phyloP scores from a whole-genome alignment of 2,113 vertebrate genomes.

The Seriola dumerili region DNA sequence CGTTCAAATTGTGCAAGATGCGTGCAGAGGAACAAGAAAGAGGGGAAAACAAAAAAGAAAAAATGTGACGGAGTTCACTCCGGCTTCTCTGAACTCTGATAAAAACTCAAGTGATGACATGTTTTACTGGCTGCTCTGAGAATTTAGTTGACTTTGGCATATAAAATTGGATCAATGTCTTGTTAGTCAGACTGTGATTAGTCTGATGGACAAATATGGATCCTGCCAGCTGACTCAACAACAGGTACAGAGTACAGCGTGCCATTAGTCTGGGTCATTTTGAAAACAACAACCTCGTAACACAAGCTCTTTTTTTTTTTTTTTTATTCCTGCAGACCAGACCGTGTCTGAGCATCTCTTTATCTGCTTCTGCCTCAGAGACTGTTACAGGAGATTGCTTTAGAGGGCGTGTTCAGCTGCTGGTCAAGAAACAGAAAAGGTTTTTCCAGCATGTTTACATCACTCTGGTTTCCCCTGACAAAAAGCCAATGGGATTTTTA shows the following conservation, averaged over 20 bases:
- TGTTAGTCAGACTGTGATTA: neutral
- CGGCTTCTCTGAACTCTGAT: neutral
- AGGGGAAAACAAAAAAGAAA: neutral
- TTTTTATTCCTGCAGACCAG: neutral
- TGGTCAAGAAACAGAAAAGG: no score
- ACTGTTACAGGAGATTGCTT: no score
- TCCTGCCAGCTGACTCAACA: neutral
- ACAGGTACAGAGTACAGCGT: neutral
- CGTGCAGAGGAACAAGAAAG: neutral
- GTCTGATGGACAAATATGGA: neutral
- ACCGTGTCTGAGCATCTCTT: slow-evolving; percentile 2
- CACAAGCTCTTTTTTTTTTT: neutral
- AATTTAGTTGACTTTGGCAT: slow-evolving; percentile 7
- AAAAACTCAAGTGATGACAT: slow-evolving; percentile 6
- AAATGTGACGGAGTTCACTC: slow-evolving; percentile 1
- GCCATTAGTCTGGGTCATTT: neutral
- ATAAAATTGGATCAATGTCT: neutral
- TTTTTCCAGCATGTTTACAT: no score
- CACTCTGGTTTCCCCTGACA: no score
- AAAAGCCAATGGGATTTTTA: no score
- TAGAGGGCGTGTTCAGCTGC: neutral
- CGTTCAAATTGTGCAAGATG: neutral
- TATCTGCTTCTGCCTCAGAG: neutral
- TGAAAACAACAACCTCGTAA: no score
- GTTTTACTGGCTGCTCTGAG: slow-evolving; percentile 1